phyloP scores from a whole-genome alignment of 2,113 vertebrate genomes.

The Cyprinodon tularosa region DNA sequence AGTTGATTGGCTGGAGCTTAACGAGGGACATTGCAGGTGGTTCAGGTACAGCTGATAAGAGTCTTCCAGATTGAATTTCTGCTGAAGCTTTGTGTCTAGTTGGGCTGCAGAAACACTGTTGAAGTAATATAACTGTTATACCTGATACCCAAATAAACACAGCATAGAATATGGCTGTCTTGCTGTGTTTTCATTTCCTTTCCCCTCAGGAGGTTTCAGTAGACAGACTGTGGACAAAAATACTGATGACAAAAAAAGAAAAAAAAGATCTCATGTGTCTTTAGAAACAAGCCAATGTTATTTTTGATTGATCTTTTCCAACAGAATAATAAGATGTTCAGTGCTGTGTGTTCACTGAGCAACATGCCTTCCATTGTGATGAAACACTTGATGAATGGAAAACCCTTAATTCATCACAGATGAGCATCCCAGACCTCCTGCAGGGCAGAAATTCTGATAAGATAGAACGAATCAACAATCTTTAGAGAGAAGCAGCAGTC shows the following conservation, averaged over 20 bases:
- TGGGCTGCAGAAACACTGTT: constrained; percentile 14
- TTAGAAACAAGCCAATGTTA: constrained; percentile 29
- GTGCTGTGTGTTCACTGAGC: not conserved
- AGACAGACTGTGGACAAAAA: not conserved
- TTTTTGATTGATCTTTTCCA: constrained; percentile 41
- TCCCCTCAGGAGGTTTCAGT: constrained; percentile 15
- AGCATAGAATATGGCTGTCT: constrained; percentile 19
- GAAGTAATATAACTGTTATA: constrained; percentile 7
- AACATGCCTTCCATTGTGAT: constrained; percentile 26
- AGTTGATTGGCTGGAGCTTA: too few relatives aligned
- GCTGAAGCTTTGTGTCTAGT: constrained; percentile 4
- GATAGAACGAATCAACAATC: constrained; percentile 26
- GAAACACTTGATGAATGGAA: constrained; percentile 47
- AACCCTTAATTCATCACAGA: constrained; percentile 50
- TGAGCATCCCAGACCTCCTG: constrained; percentile 20
- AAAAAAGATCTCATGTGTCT: constrained; percentile 21
- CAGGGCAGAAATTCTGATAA: constrained; percentile 16
- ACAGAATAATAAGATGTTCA: constrained; percentile 25
- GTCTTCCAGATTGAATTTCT: too few relatives aligned
- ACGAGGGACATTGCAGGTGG: too few relatives aligned
- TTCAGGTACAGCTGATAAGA: too few relatives aligned
- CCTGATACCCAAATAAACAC: constrained; percentile 44
- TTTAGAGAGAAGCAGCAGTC: constrained; percentile 17
- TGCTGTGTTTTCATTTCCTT: constrained; percentile 20
- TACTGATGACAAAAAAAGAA: constrained; percentile 21